These are phyloP conservation scores for Drosophila repleta DNA, from an alignment of 1,140 invertebrate species.

Conservation along the genomic window DNA sequence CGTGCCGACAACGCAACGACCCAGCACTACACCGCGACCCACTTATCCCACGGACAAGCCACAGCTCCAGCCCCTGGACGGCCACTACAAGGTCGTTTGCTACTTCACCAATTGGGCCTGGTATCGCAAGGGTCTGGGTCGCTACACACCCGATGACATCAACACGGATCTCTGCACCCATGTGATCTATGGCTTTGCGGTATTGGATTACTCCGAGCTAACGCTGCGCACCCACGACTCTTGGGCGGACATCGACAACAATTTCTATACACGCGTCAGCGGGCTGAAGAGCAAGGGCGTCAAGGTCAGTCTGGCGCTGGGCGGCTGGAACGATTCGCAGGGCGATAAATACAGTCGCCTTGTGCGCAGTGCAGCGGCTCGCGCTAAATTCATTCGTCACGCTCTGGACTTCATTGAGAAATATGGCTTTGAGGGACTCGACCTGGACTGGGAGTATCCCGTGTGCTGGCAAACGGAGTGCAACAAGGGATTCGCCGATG, in stretches of 20 bases:
- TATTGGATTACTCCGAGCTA: slow-evolving; percentile 91
- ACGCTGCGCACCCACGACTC: slow-evolving; percentile 93
- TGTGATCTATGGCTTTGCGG: slow-evolving; percentile 96
- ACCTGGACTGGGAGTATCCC: slow-evolving; percentile 96
- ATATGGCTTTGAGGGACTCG: slow-evolving; percentile 93
- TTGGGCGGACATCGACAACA: slow-evolving; percentile 95
- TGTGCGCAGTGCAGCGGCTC: slow-evolving; percentile 89
- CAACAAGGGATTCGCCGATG: slow-evolving; percentile 91
- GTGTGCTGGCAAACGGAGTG: slow-evolving; percentile 89
- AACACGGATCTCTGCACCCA: slow-evolving; percentile 95
- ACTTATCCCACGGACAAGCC: slow-evolving; percentile 78
- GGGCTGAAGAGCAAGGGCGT: slow-evolving; percentile 91
- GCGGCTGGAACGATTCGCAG: slow-evolving; percentile 95
- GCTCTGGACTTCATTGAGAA: slow-evolving; percentile 91
- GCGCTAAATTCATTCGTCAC: slow-evolving; percentile 90
- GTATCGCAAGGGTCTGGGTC: slow-evolving; percentile 92
- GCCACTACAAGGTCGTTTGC: slow-evolving; percentile 91
- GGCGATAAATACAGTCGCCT: slow-evolving; percentile 93
- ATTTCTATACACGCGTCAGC: slow-evolving; percentile 92
- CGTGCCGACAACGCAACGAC: slow-evolving; percentile 59
- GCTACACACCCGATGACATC: slow-evolving; percentile 93
- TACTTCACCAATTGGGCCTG: slow-evolving; percentile 98
- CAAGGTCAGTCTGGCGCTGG: slow-evolving; percentile 92
- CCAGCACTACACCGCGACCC: slow-evolving; percentile 69
- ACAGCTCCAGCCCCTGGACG: slow-evolving; percentile 84